phyloP scores from a whole-genome alignment of 2,113 vertebrate species.

The Brachyistius frenatus region DNA sequence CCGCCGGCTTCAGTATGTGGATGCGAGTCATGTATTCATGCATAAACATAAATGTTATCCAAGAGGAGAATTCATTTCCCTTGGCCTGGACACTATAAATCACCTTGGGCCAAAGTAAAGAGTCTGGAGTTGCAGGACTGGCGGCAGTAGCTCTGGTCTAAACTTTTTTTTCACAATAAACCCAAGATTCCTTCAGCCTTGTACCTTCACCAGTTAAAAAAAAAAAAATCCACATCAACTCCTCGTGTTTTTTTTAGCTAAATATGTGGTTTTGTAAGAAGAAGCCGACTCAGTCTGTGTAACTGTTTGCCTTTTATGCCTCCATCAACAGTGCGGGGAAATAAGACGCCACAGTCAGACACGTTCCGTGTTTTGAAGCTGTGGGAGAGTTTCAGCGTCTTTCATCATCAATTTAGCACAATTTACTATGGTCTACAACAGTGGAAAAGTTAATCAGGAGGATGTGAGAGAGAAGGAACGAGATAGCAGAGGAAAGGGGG shows the following conservation, averaged over 20 bases:
- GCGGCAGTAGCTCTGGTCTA: constrained; percentile 32
- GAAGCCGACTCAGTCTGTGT: constrained; percentile 16
- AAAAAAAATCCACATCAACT: constrained; percentile 17
- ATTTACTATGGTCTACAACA: constrained; percentile 72
- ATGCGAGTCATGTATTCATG: constrained; percentile 64
- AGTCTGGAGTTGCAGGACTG: constrained; percentile 60
- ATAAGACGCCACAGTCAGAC: constrained; percentile 46
- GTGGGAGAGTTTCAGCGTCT: constrained; percentile 70
- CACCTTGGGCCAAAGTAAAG: constrained; percentile 76
- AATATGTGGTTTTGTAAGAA: constrained; percentile 9
- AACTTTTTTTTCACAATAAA: constrained; percentile 36
- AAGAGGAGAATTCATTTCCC: constrained; percentile 56
- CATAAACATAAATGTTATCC: constrained; percentile 69
- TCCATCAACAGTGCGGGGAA: constrained; percentile 35
- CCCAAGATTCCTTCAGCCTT: constrained; percentile 8
- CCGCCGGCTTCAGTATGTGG: constrained; percentile 33
- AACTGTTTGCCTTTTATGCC: constrained; percentile 39
- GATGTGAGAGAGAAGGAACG: constrained; percentile 29
- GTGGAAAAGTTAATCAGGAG: constrained; percentile 75
- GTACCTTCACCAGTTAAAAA: neutral
- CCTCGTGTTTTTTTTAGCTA: constrained; percentile 30
- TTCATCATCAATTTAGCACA: constrained; percentile 78
- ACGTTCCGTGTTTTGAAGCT: constrained; percentile 46
- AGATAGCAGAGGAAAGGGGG: constrained; percentile 30
- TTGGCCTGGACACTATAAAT: constrained; percentile 63